Conservation (phyloP, 2,888 invertebrate genomes). For the Choristoneura rosaceana region DNA sequence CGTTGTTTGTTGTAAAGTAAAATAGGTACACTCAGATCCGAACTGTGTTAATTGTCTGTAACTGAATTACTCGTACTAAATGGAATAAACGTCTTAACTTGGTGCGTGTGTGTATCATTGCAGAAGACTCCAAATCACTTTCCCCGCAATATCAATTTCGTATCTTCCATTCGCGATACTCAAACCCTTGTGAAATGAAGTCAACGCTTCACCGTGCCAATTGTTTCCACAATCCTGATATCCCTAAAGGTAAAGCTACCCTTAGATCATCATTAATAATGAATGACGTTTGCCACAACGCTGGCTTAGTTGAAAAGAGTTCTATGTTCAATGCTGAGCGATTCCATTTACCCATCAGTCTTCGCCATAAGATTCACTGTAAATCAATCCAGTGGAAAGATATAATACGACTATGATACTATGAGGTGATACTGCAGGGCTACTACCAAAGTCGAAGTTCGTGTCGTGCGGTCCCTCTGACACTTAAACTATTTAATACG, state of each 20-base stretch:
- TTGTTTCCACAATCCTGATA: conserved; percentile 3
- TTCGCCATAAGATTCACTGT: neutral
- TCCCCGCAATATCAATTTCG: neutral
- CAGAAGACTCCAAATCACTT: no score
- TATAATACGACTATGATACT: neutral
- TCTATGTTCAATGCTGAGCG: neutral
- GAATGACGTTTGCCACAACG: conserved; percentile 1
- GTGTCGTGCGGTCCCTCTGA: no score
- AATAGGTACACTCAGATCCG: no score
- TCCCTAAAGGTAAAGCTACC: conserved; percentile 8
- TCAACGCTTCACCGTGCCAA: neutral
- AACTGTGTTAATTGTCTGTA: no score
- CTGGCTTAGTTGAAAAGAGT: neutral
- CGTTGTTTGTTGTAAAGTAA: no score
- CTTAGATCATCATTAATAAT: neutral
- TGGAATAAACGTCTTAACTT: no score
- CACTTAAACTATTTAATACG: no score
- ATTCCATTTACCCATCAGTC: neutral
- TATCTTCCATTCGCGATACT: neutral
- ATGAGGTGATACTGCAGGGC: neutral
- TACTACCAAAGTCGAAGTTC: no score
- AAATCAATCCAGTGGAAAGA: neutral
- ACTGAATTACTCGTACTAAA: no score
- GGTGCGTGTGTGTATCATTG: no score
- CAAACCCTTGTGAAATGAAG: neutral